Percentiles rank a stretch among this genome's conserved stretches.
These are phyloP conservation scores for Nomada lathburiana DNA, from an alignment of 2,888 invertebrate genomes.

Conservation along the genomic window DNA sequence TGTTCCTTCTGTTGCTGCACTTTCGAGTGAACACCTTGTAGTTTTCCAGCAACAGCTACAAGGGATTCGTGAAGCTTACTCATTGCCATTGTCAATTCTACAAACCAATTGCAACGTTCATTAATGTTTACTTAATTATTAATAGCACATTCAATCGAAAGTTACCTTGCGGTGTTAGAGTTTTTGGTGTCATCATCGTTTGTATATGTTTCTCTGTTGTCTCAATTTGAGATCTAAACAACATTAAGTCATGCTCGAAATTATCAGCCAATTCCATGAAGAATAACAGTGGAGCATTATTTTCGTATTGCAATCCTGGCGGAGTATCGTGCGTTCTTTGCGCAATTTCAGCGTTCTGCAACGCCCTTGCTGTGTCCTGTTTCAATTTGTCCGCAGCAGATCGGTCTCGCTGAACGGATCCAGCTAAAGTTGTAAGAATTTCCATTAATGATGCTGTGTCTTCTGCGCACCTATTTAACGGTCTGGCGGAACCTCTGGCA, in stretches of 20 bases:
- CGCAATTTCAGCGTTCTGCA: conserved; percentile 91
- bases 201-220: conserved; percentile 90
- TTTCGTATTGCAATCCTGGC: conserved; percentile 91
- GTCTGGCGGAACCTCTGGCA: conserved; percentile 89
- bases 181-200: conserved; percentile 88
- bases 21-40: conserved; percentile 92
- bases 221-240: conserved; percentile 90
- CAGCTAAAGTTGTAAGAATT: conserved; percentile 87
- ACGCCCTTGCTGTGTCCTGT: conserved; percentile 89
- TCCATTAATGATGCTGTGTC: conserved; percentile 87
- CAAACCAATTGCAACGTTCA: conserved; percentile 63
- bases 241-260: conserved; percentile 90
- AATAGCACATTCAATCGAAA: neutral
- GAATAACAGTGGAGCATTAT: conserved; percentile 89
- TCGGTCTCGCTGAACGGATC: conserved; percentile 87
- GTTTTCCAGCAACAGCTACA: conserved; percentile 93
- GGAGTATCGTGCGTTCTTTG: conserved; percentile 92
- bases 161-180: conserved; percentile 88
- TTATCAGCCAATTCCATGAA: conserved; percentile 89
- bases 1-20: conserved; percentile 94
- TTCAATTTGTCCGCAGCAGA: conserved; percentile 88
- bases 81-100: conserved; percentile 92
- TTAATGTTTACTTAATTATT: neutral
- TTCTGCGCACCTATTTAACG: conserved; percentile 87
- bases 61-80: conserved; percentile 94